Conservation (phyloP, 2,113 vertebrate genomes). For the Tachysurus fulvidraco region DNA sequence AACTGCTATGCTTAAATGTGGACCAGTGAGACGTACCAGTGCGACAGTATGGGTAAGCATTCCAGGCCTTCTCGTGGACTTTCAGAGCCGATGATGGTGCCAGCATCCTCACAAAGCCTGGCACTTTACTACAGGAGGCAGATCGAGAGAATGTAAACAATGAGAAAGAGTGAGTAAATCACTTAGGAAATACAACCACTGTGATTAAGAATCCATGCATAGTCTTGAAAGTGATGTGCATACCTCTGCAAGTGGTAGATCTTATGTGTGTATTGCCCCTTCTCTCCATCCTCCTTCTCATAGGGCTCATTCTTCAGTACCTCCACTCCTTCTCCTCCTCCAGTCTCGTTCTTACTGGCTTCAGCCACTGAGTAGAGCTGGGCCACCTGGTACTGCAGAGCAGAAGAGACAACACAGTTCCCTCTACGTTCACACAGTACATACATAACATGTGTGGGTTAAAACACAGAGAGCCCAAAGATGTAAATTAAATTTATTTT, state of each 20-base stretch:
- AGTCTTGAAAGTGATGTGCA: not conserved
- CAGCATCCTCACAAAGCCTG: constrained; percentile 78
- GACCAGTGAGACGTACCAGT: constrained; percentile 76
- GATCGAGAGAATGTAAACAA: not conserved
- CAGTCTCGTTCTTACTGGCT: constrained; percentile 95
- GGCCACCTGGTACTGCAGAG: constrained; percentile 89
- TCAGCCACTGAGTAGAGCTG: constrained; percentile 95
- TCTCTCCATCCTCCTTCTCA: constrained; percentile 88
- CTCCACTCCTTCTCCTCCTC: constrained; percentile 97
- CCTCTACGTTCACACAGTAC: not conserved
- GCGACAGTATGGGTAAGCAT: constrained; percentile 95
- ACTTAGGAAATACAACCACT: not conserved
- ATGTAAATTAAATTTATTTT: not conserved
- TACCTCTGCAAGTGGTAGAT: constrained; percentile 84
- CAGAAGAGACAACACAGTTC: constrained; percentile 1
- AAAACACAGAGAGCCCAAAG: not conserved
- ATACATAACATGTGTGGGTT: not conserved
- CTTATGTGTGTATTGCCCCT: constrained; percentile 96
- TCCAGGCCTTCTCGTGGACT: constrained; percentile 95
- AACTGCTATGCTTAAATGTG: not conserved
- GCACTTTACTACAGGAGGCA: constrained; percentile 84
- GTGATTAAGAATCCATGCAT: not conserved
- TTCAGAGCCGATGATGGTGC: constrained; percentile 87
- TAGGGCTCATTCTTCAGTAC: constrained; percentile 91
- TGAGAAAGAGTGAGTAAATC: too few relatives aligned